Base-by-base conservation (phyloP, 1,140 invertebrate genomes). In the fruit fly (Drosophila melanogaster) region DNA sequence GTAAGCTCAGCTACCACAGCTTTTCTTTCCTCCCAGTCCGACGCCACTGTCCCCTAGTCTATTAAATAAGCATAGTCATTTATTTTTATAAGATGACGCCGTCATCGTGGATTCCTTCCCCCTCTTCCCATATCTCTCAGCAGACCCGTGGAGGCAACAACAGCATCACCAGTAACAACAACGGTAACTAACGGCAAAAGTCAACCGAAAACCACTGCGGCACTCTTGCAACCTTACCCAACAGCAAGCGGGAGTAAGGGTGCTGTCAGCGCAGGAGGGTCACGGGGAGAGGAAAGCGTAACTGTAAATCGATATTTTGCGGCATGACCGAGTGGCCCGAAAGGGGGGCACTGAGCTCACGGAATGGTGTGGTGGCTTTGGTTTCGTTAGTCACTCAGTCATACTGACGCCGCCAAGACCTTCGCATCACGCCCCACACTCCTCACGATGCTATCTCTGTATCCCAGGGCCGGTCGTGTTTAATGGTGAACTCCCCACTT, bases 291-390 rank as follows among this genome's bases (percentile, higher is more conserved):
- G 8, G 30, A 7, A 30, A 50, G 14, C 38, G 46, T 44, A 65
- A 65, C 79, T 73, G 83, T 77, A 81, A 90, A 90, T 90, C 86
- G 86, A 90, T 90, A 90, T 77, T 89, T 76, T 86, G 83, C 84
- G 83, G 83, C 84, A 75, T 89, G 89, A 89, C 85, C 85, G 84
- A 89, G 77, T 89, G 84, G 84, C 84, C 84, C 79, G 84, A 85
- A 90, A 80, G 79, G 66, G 77, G 44, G 46, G 65, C 64, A 67
- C 49, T 33, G 49, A 30, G 30, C 30, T 35, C 35, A 14, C 30
- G 30, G 49, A 30, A n/a, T 51, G 56, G 74, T 72, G 81, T 85
- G 81, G 83, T 85, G 83, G 79, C 61, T 83, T 85, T 85, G 83
- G 79, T 71, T 83, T 86, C 66, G 51, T 54, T 59, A 75, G 53